These are phyloP conservation scores for Hermaeophaga mercurialis DNA, from an alignment of 2,888 invertebrate genomes.

Conservation along the genomic window DNA sequence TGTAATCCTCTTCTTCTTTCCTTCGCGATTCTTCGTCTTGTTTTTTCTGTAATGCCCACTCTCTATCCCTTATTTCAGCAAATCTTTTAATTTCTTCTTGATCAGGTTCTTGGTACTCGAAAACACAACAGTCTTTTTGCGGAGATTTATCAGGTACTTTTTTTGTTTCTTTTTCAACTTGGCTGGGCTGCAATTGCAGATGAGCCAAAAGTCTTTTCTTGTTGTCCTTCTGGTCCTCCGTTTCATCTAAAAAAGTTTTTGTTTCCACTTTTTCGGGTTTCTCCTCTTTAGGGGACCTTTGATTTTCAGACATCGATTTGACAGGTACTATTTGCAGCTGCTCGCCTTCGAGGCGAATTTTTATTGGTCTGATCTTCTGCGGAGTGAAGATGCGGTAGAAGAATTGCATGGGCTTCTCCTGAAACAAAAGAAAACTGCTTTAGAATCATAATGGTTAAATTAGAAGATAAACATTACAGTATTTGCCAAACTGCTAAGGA, in stretches of 20 bases:
- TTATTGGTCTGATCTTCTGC: constrained; percentile 54
- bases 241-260: constrained; percentile 34
- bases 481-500: too few relatives aligned
- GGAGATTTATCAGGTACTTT: constrained; percentile 43
- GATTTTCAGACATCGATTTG: constrained; percentile 35
- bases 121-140: constrained; percentile 51
- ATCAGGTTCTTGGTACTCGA: constrained; percentile 55
- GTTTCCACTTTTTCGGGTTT: constrained; percentile 23
- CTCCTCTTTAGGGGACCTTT: constrained; percentile 26
- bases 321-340: constrained; percentile 54
- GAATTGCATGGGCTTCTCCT: constrained; percentile 70
- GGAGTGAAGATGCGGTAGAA: constrained; percentile 65
- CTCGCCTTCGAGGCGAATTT: constrained; percentile 54
- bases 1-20: constrained; percentile 40
- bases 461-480: too few relatives aligned
- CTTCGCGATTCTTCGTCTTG: constrained; percentile 47
- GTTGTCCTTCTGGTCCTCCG: constrained; percentile 44
- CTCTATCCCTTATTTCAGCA: constrained; percentile 56
- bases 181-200: constrained; percentile 51
- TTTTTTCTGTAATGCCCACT: constrained; percentile 56
- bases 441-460: too few relatives aligned
- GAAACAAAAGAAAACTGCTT: constrained; percentile 39
- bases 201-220: constrained; percentile 52
- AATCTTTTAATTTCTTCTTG: constrained; percentile 56
- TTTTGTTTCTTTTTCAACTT: constrained; percentile 42